phyloP scores from a whole-genome alignment of 2,113 vertebrate genomes.

The Chaetorhynchus papuensis region DNA sequence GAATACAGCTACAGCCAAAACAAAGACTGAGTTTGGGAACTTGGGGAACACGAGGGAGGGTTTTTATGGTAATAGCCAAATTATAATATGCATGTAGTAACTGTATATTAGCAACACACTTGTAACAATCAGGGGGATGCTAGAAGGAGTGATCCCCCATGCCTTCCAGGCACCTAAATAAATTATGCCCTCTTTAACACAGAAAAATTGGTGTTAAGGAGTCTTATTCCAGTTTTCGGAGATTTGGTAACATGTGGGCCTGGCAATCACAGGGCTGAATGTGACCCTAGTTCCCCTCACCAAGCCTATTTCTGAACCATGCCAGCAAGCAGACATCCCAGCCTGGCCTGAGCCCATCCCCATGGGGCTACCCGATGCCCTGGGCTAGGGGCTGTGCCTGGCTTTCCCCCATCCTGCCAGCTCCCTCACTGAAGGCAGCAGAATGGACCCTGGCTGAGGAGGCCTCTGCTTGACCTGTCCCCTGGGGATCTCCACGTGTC shows the following conservation, averaged over 20 bases:
- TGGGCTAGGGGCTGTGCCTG: neutral
- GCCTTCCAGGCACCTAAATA: neutral
- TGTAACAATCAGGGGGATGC: neutral
- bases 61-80: neutral
- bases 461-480: neutral
- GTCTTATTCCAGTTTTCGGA: neutral
- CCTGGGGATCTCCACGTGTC: neutral
- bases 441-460: neutral
- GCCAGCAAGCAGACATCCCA: neutral
- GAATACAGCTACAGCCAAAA: neutral
- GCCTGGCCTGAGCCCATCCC: neutral
- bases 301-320: neutral
- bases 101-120: neutral
- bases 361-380: rapidly evolving
- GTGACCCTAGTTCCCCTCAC: neutral
- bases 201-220: neutral
- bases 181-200: neutral
- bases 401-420: neutral
- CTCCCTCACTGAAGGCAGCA: neutral
- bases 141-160: neutral
- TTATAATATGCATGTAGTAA: neutral
- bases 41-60: neutral
- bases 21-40: neutral
- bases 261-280: neutral
- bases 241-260: neutral